phyloP scores from a whole-genome alignment of 2,888 invertebrate genomes.

The Temnothorax ravouxi region DNA sequence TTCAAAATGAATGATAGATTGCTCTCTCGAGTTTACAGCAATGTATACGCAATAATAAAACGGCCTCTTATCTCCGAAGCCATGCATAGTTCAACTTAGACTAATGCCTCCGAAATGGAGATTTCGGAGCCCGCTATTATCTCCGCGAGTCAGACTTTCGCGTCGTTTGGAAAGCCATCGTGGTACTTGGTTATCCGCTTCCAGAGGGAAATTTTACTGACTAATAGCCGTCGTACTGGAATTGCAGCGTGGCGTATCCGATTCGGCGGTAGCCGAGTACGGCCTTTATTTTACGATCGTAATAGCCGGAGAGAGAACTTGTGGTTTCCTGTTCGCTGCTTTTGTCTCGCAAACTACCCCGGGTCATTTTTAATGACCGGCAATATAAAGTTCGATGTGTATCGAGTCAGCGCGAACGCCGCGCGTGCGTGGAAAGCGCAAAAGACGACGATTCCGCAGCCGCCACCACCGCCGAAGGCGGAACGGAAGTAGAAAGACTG shows the following conservation, averaged over 20 bases:
- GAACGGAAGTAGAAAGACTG: constrained; percentile 40
- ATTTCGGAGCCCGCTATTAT: constrained; percentile 43
- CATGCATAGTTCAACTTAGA: constrained; percentile 39
- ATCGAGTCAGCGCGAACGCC: constrained; percentile 68
- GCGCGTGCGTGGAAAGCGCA: constrained; percentile 71
- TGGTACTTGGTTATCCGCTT: constrained; percentile 33
- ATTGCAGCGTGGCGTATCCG: constrained; percentile 18
- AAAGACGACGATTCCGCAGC: constrained; percentile 32
- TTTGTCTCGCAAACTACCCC: constrained; percentile 53
- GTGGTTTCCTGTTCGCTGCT: constrained; percentile 26
- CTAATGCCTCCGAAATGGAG: constrained; percentile 36
- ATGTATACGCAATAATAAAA: constrained; percentile 36
- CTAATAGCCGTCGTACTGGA: constrained; percentile 34
- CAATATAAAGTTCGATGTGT: constrained; percentile 73
- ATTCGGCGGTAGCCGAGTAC: constrained; percentile 22
- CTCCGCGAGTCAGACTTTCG: constrained; percentile 34
- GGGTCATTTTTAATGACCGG: constrained; percentile 71
- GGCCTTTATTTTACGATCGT: constrained; percentile 45
- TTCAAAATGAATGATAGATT: constrained; percentile 27
- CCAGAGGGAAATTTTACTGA: constrained; percentile 43
- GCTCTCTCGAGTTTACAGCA: constrained; percentile 21
- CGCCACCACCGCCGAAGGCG: not conserved
- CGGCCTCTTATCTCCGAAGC: constrained; percentile 19
- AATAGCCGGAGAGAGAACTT: constrained; percentile 24
- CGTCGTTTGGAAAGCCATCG: constrained; percentile 35